Conservation (phyloP, 1,140 invertebrate species). For the Archivesica marissinica region DNA sequence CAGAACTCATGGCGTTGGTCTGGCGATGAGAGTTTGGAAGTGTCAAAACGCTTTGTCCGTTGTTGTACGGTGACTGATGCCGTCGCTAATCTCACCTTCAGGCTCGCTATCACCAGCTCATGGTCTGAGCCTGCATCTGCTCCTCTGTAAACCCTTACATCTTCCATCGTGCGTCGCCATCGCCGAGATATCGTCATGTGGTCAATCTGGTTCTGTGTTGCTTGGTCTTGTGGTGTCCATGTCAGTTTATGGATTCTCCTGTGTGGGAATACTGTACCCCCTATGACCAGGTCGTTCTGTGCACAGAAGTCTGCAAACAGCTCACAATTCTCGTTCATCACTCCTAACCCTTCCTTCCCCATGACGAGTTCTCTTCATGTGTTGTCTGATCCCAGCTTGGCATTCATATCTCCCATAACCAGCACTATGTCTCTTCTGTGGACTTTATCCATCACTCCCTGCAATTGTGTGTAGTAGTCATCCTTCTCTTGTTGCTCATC, state of each 20-base stretch:
- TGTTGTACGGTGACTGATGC: background rate
- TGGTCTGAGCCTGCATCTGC: background rate
- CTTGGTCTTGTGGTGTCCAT: slow-evolving; percentile 20
- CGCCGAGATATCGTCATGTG: slow-evolving; percentile 49
- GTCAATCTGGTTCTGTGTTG: slow-evolving; percentile 66
- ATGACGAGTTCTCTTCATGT: slow-evolving; percentile 46
- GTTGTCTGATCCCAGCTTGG: slow-evolving; percentile 61
- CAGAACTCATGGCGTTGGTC: background rate
- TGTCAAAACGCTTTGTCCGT: background rate
- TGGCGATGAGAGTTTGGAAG: background rate
- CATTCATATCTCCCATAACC: slow-evolving; percentile 69
- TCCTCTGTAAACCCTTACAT: slow-evolving; percentile 16
- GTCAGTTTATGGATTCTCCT: slow-evolving; percentile 7
- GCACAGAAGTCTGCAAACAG: slow-evolving; percentile 61
- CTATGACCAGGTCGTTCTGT: slow-evolving; percentile 61
- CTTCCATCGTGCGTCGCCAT: slow-evolving; percentile 1
- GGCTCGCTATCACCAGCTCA: background rate
- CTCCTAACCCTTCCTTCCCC: slow-evolving; percentile 51
- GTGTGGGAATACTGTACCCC: slow-evolving; percentile 52
- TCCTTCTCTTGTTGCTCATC: slow-evolving; percentile 42
- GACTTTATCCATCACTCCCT: slow-evolving; percentile 56
- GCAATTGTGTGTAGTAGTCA: slow-evolving; percentile 62
- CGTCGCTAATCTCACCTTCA: background rate
- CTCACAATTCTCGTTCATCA: slow-evolving; percentile 67
- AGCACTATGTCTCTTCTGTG: slow-evolving; percentile 48